Conservation (phyloP, 2,888 invertebrate species). For the Epirrhoe alternata region DNA sequence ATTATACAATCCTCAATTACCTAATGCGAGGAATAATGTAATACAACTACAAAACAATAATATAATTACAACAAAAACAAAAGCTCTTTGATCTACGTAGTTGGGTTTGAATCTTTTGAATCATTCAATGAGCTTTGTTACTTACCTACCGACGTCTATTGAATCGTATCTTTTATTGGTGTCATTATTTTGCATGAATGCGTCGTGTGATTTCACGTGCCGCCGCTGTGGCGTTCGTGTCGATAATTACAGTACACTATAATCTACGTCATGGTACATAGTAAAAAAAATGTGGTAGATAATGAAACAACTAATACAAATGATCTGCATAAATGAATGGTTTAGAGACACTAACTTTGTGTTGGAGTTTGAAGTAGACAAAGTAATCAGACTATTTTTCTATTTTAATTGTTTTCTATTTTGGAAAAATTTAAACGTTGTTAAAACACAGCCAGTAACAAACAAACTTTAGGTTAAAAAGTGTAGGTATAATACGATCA, state of each 20-base stretch:
- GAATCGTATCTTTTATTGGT: slow-evolving; percentile 16
- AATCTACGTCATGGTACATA: slow-evolving; percentile 15
- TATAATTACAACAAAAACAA: no score
- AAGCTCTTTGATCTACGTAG: background rate
- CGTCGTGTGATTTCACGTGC: slow-evolving; percentile 40
- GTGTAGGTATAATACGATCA: no score
- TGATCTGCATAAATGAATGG: background rate
- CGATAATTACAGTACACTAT: slow-evolving; percentile 18
- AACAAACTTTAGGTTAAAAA: no score
- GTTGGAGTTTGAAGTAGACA: no score
- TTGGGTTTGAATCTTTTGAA: background rate
- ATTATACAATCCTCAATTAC: slow-evolving; percentile 27
- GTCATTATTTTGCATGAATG: slow-evolving; percentile 43
- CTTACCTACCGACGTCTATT: background rate
- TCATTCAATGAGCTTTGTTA: background rate
- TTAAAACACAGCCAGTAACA: no score
- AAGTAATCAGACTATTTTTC: no score
- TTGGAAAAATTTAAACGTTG: no score
- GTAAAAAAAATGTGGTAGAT: slow-evolving; percentile 3
- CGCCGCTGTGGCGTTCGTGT: slow-evolving; percentile 24
- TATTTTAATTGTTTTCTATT: no score
- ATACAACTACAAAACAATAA: no score
- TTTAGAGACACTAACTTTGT: background rate
- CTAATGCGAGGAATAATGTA: background rate
- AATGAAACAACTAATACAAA: slow-evolving; percentile 9